Evolutionary conservation across 2,888 invertebrate genomes (phyloP), one percentile per base, ranked within the genome.

Genomic region (Phengaris alcon): DNA sequence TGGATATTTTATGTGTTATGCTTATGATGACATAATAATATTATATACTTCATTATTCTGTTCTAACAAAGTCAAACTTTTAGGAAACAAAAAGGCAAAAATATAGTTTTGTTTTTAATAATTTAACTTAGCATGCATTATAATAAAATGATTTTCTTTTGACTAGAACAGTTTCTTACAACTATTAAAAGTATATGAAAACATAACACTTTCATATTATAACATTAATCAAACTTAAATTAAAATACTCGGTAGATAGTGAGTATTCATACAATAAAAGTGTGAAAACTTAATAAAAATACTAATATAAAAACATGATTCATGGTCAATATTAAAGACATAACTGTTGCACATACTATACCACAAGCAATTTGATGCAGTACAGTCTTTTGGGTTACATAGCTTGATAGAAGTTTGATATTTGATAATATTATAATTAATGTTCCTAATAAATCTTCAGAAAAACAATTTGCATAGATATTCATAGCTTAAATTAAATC

Each of bases 341-440:
- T 9, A 48, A 48, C 15, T 22, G 68, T 54, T 54, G 54, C 10
- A 57, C 69, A 55, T 54, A 55, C 55, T 69, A 22, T 54, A 72
- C 54, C 72, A 72, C 54, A 52, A 35, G 35, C 72, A 46, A 64
- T 51, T 70, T 22, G 54, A 13, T 52, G 13, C 46, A 52, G 55
- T 54, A 75, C 55, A 75, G 75, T 75, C 75, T 75, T 74, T 69
- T 54, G 55, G 75, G 55, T 35, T 72, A 54, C 54, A 13, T 51
- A 70, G 51, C 46, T 72, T 15, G 12, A 35, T 35, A 35, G 12
- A 35, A 64, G 12, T 8, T 22, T 15, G n/a, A 15, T 22, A 12
- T n/a, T n/a, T n/a, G n/a, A n/a, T 44, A 10, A 73, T 44, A 44
- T 72, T 72, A 73, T 22, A 57, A 44, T 74, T 10, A 64, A 59